phyloP scores from a whole-genome alignment of 2,888 invertebrate genomes.

The Heliconius aoede region DNA sequence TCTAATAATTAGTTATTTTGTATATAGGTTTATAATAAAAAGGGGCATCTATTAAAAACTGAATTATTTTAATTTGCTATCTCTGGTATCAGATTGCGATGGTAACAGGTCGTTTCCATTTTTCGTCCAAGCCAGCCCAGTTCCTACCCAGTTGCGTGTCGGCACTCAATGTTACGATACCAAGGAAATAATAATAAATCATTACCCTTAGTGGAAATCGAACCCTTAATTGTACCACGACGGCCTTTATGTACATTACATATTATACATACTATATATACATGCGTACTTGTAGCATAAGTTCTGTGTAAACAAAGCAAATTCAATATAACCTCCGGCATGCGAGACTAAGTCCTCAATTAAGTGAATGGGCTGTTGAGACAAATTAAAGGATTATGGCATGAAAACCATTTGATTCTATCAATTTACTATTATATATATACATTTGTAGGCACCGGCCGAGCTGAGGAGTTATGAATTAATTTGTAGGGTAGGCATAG shows the following conservation, averaged over 20 bases:
- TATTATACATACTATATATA: background rate
- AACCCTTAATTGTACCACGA: no score
- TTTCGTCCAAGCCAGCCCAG: no score
- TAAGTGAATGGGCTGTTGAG: slow-evolving; percentile 38
- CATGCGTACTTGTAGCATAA: background rate
- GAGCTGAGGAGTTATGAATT: background rate
- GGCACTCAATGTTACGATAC: no score
- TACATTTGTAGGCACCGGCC: slow-evolving; percentile 9
- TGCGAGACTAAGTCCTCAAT: slow-evolving; percentile 38
- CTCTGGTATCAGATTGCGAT: no score
- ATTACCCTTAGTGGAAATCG: no score
- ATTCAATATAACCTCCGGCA: slow-evolving; percentile 9
- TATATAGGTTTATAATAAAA: background rate
- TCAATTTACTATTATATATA: slow-evolving; percentile 14
- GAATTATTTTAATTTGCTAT: no score
- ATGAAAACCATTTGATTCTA: slow-evolving; percentile 33
- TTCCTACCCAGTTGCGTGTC: background rate
- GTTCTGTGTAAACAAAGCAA: background rate
- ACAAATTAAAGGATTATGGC: slow-evolving; percentile 38
- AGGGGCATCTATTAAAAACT: background rate
- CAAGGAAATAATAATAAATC: no score
- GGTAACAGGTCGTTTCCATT: background rate
- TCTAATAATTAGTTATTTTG: background rate
- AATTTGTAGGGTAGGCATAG: background rate
- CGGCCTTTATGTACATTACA: background rate